Conservation (phyloP, 1,140 invertebrate genomes). For the Eurosta solidaginis region DNA sequence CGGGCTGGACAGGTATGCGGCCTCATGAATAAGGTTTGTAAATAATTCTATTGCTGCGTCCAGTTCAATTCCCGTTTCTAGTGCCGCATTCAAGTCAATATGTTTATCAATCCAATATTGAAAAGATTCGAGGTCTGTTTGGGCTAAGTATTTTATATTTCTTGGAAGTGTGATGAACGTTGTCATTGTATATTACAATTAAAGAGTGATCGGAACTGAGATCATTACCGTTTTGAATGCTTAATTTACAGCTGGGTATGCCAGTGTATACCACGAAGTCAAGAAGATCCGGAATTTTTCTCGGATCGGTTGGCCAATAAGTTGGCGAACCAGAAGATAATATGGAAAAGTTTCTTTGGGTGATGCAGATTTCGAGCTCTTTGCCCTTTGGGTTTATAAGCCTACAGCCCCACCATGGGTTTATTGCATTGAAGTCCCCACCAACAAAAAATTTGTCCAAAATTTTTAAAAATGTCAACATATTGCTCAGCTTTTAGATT, state of each 20-base stretch:
- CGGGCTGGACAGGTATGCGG: conserved; percentile 1
- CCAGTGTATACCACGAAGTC: conserved; percentile 17
- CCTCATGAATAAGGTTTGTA: conserved; percentile 19
- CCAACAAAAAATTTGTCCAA: conserved; percentile 54
- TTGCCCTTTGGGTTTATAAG: conserved; percentile 13
- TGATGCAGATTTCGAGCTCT: conserved; percentile 11
- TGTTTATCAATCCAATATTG: background rate
- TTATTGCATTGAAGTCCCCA: conserved; percentile 61
- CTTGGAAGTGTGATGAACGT: too few species aligned
- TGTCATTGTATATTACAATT: too few species aligned
- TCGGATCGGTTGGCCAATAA: too few species aligned
- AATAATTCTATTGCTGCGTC: conserved; percentile 9
- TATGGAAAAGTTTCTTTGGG: background rate
- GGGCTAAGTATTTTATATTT: too few species aligned
- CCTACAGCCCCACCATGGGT: conserved; percentile 36
- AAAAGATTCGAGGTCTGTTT: too few species aligned
- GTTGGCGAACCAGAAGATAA: background rate
- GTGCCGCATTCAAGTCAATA: background rate
- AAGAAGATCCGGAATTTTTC: background rate
- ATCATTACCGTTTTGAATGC: background rate
- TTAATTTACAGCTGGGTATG: background rate
- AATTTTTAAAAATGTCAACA: conserved; percentile 44
- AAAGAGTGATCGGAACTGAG: too few species aligned
- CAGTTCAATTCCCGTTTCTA: background rate
- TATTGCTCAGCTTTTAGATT: conserved; percentile 40